Conservation (phyloP, 1,140 invertebrate genomes). For the Alviniconcha marisindica region DNA sequence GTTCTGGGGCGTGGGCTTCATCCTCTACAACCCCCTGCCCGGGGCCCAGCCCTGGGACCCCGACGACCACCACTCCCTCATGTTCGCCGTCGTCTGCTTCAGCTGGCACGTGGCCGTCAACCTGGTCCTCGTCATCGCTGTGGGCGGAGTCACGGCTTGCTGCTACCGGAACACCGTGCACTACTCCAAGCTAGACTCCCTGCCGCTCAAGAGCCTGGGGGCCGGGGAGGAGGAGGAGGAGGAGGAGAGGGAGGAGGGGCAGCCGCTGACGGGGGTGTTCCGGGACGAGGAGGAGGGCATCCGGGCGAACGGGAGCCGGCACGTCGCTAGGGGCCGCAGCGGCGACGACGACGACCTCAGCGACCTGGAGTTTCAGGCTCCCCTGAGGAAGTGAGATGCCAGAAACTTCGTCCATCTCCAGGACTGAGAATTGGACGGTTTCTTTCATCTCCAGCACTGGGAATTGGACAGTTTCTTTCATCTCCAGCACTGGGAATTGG, state of each 20-base stretch:
- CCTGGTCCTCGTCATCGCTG: slow-evolving; percentile 45
- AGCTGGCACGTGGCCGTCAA: slow-evolving; percentile 49
- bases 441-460: no score
- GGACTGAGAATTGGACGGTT: no score
- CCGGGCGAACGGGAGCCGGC: background rate
- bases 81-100: slow-evolving; percentile 76
- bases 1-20: slow-evolving; percentile 78
- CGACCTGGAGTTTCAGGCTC: slow-evolving; percentile 23
- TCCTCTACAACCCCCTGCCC: slow-evolving; percentile 75
- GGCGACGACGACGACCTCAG: slow-evolving; percentile 1
- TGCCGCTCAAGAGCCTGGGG: slow-evolving; percentile 19
- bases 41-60: slow-evolving; percentile 67
- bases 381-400: background rate
- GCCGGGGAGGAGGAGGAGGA: background rate
- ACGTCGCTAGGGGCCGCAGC: background rate
- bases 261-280: background rate
- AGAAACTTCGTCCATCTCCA: no score
- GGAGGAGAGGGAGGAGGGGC: background rate
- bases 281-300: background rate
- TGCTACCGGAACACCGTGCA: background rate
- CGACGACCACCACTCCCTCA: slow-evolving; percentile 75
- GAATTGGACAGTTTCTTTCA: no score
- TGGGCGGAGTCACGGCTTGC: slow-evolving; percentile 42
- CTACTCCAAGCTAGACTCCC: slow-evolving; percentile 20
- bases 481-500: no score